Percentiles rank a stretch among this genome's conserved stretches.
phyloP scores from a whole-genome alignment of 1,140 invertebrate species.

The Eriosoma lanigerum region DNA sequence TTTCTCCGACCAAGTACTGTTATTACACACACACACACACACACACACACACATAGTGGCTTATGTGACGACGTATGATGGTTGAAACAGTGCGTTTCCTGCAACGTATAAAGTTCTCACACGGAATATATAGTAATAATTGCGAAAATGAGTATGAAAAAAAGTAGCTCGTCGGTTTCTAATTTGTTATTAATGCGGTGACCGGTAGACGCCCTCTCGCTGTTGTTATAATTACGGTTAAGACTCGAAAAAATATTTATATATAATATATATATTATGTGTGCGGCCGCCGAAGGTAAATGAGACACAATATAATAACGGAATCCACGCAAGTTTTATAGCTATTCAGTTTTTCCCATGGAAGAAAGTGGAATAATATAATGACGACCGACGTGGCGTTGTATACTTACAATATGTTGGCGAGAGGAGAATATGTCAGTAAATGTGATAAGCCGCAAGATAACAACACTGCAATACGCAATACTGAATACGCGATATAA shows the following conservation, averaged over 20 bases:
- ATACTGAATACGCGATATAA: too few relatives aligned
- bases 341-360: conserved; percentile 22
- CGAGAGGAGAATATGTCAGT: too few relatives aligned
- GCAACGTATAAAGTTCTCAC: conserved; percentile 31
- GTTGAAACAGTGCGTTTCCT: conserved; percentile 12
- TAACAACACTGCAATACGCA: too few relatives aligned
- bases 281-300: conserved; percentile 1
- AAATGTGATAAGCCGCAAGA: too few relatives aligned
- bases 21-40: not conserved
- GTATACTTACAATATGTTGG: not conserved
- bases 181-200: conserved; percentile 46
- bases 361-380: conserved; percentile 33
- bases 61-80: conserved; percentile 27
- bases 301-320: conserved; percentile 41
- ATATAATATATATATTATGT: too few relatives aligned
- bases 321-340: not conserved
- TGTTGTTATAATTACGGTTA: conserved; percentile 33
- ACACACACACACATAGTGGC: not conserved
- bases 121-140: conserved; percentile 18
- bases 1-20: conserved; percentile 9
- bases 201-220: conserved; percentile 23
- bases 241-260: not conserved
- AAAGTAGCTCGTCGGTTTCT: conserved; percentile 46
- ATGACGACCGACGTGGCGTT: not conserved
- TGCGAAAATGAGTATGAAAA: conserved; percentile 41